A percentile compares a stretch with the other conserved stretches of the same genome.
Conservation (phyloP, 2,113 vertebrate species). For the Phylloscopus whistleri region DNA sequence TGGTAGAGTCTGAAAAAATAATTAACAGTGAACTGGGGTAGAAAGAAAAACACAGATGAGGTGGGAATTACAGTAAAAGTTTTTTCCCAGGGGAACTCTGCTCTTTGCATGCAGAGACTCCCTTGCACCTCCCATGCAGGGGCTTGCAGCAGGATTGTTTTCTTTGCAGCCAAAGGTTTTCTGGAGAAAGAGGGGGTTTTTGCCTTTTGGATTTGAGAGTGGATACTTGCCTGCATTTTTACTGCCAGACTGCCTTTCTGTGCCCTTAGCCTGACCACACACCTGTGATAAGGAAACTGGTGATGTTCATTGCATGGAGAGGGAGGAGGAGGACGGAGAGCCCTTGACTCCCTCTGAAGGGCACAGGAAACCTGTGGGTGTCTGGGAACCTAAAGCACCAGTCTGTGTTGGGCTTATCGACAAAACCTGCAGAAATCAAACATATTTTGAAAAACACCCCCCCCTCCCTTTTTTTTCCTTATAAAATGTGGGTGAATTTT, state of each 20-base stretch:
- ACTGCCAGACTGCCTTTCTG: neutral
- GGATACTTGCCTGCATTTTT: neutral
- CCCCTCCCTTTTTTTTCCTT: neutral
- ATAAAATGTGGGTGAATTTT: neutral
- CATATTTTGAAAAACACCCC: neutral
- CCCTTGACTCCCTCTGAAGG: neutral
- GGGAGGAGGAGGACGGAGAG: neutral
- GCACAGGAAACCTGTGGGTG: neutral
- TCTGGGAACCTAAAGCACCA: neutral
- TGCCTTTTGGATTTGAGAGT: neutral
- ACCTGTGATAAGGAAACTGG: neutral
- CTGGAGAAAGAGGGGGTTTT: neutral
- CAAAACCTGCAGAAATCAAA: neutral
- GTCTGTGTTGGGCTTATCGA: neutral
- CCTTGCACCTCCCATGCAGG: neutral
- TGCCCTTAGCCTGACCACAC: neutral
- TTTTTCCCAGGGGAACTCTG: neutral
- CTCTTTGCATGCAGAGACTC: neutral
- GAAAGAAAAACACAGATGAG: neutral
- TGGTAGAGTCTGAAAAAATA: slow-evolving; percentile 20
- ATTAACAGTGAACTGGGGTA: slow-evolving; percentile 15
- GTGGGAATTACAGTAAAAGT: neutral
- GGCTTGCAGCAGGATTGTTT: neutral
- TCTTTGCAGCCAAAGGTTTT: neutral
- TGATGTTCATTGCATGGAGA: rapidly evolving